Percentiles rank a stretch among this genome's conserved stretches.
Conservation (phyloP, 2,113 vertebrate genomes). For the Vidua chalybeata region DNA sequence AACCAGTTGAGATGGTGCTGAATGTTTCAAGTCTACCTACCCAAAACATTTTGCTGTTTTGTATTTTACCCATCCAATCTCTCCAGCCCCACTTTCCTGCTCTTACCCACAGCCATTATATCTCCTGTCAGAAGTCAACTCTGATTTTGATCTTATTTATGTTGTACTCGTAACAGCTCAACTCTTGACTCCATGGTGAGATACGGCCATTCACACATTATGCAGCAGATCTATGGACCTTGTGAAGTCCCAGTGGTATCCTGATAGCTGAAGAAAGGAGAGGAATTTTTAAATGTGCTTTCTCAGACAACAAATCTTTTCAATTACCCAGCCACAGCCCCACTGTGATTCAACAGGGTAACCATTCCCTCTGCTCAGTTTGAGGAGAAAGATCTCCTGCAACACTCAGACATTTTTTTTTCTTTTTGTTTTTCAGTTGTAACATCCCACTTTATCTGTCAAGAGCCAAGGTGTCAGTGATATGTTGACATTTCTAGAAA, state of each 20-base stretch:
- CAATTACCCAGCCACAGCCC: background rate
- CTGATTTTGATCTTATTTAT: background rate
- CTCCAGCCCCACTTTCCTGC: background rate
- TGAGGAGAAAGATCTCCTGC: background rate
- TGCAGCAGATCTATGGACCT: background rate
- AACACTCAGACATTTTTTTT: background rate
- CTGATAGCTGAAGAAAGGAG: conserved; percentile 30
- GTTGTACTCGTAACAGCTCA: background rate
- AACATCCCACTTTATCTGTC: background rate
- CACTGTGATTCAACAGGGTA: background rate
- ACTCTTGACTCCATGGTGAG: conserved; percentile 34
- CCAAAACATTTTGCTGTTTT: background rate
- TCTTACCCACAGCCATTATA: background rate
- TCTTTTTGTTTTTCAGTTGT: background rate
- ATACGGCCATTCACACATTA: conserved; percentile 23
- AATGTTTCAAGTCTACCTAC: background rate
- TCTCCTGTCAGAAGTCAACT: background rate
- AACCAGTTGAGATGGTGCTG: background rate
- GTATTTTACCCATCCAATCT: background rate
- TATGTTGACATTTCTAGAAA: background rate
- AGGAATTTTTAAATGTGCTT: background rate
- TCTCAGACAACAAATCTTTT: conserved; percentile 40
- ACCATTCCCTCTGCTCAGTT: background rate
- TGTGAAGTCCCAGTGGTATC: background rate
- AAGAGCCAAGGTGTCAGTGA: background rate